Conservation (phyloP, 2,113 vertebrate species). For the Ailuropoda melanoleuca region DNA sequence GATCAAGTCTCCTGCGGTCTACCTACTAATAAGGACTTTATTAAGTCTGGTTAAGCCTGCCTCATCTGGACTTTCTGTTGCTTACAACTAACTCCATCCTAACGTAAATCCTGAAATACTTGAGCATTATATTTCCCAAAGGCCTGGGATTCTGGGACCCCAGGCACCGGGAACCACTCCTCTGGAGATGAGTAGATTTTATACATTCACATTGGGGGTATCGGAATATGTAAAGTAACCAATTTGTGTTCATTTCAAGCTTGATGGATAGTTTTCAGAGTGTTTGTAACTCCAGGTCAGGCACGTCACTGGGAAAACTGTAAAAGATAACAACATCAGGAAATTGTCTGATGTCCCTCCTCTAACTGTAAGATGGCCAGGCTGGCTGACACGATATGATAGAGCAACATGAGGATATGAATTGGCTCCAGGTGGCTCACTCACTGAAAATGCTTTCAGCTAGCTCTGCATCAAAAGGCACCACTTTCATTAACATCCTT, state of each 20-base stretch:
- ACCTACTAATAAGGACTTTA: neutral
- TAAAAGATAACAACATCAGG: slow-evolving; percentile 11
- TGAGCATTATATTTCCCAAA: neutral
- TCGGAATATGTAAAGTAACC: slow-evolving; percentile 75
- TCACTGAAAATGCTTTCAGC: neutral
- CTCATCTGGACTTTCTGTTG: neutral
- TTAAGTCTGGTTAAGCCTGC: neutral
- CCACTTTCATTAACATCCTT: neutral
- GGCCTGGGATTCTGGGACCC: neutral
- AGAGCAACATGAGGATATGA: neutral
- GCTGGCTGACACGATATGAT: neutral
- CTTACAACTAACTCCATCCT: neutral
- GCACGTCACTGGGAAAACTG: neutral
- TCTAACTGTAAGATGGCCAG: neutral
- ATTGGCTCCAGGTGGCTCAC: neutral
- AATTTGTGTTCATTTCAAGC: slow-evolving; percentile 57
- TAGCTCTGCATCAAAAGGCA: neutral
- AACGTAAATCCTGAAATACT: neutral
- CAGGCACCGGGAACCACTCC: neutral
- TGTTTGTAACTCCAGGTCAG: slow-evolving; percentile 62
- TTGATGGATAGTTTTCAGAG: slow-evolving; percentile 66
- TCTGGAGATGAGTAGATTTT: slow-evolving; percentile 76
- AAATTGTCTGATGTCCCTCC: neutral
- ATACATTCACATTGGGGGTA: slow-evolving; percentile 73
- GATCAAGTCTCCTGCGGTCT: neutral